These are phyloP conservation scores for Myiotriccus ornatus DNA, from an alignment of 2,797 vertebrate species.

Conservation along the genomic window DNA sequence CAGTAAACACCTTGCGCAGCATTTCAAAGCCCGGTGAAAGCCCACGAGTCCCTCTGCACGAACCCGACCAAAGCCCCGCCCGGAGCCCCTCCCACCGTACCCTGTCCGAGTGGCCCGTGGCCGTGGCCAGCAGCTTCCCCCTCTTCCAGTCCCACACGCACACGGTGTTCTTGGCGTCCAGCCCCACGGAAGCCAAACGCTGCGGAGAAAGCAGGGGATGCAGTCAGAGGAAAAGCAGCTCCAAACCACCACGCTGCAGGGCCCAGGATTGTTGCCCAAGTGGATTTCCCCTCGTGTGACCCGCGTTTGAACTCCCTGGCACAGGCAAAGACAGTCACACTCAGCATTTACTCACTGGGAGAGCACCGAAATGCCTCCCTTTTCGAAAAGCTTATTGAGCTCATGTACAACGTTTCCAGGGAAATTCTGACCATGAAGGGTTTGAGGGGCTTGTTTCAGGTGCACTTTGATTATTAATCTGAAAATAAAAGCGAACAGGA, in stretches of 20 bases:
- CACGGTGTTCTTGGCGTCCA: conserved; percentile 95
- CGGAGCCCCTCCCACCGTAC: conserved; percentile 68
- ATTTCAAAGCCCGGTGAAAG: neutral
- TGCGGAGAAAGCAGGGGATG: conserved; percentile 53
- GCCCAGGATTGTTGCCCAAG: too few relatives aligned
- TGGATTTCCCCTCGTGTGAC: neutral
- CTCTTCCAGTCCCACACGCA: conserved; percentile 97
- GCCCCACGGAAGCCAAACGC: conserved; percentile 89
- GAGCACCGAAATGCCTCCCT: neutral
- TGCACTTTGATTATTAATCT: neutral
- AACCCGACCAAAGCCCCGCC: neutral
- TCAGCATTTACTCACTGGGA: neutral
- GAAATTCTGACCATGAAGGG: neutral
- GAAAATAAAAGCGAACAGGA: neutral
- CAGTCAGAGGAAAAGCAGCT: too few relatives aligned
- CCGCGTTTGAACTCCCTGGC: neutral
- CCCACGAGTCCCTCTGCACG: neutral
- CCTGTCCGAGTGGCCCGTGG: conserved; percentile 93
- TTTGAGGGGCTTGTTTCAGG: neutral
- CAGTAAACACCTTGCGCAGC: neutral
- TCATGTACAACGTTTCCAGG: neutral
- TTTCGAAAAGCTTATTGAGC: neutral
- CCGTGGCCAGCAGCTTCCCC: conserved; percentile 89
- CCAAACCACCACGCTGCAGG: too few relatives aligned
- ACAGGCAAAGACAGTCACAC: neutral